phyloP scores from a whole-genome alignment of 2,113 vertebrate genomes.

The Macaca fascicularis region T2T-MFA8v1.1 NC_088394.1:3976501-3977000 shows the following conservation, averaged over 20 bases:
- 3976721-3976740: neutral
- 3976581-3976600: neutral
- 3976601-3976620: neutral
- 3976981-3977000: no score
- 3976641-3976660: neutral
- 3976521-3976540: fast-evolving
- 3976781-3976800: no score
- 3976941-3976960: no score
- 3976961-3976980: no score
- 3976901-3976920: no score
- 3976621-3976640: neutral
- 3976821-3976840: neutral
- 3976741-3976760: neutral
- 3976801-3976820: neutral
- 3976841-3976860: no score
- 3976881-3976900: no score
- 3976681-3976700: neutral
- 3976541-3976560: neutral
- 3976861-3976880: no score
- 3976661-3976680: fast-evolving
- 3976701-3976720: neutral
- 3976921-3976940: no score
- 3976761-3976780: neutral
- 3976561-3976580: no score
- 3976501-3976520: neutral